Evolutionary conservation across 35 echinoderm and acorn worm genomes (phyloP).

Genomic region (Lytechinus pictus): DNA sequence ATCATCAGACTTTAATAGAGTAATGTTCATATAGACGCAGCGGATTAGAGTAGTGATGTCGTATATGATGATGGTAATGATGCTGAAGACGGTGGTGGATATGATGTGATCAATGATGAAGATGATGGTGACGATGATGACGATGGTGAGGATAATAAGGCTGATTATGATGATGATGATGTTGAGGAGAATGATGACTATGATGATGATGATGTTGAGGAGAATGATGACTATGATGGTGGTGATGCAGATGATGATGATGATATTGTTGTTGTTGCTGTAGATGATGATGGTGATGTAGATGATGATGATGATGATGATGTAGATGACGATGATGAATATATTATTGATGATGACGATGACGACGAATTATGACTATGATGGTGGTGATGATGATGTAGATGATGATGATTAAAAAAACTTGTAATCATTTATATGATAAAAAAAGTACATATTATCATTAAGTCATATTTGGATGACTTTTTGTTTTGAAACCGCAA

Average conservation of each 20-base stretch:
- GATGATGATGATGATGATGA: not conserved
- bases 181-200: no score
- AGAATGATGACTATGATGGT: not conserved
- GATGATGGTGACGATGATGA: constrained; percentile 56
- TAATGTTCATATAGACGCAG: no score
- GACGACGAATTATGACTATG: no score
- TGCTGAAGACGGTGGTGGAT: constrained; percentile 32
- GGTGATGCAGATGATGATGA: not conserved
- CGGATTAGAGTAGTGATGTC: constrained; percentile 32
- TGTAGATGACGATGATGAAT: not conserved
- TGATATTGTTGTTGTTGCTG: not conserved
- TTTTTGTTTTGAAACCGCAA: no score
- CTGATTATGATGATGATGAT: no score
- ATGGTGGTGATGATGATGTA: no score
- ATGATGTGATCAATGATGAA: constrained; percentile 56
- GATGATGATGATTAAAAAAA: no score
- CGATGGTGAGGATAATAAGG: no score
- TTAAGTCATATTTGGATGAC: no score
- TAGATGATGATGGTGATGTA: not conserved
- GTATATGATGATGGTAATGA: constrained; percentile 27
- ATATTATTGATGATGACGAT: not conserved
- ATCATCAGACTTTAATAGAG: no score
- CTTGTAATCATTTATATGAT: no score
- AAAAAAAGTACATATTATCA: no score
- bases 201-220: not conserved